These are phyloP conservation scores for Plagiodera versicolora DNA, from an alignment of 2,888 invertebrate species.

Conservation along the genomic window DNA sequence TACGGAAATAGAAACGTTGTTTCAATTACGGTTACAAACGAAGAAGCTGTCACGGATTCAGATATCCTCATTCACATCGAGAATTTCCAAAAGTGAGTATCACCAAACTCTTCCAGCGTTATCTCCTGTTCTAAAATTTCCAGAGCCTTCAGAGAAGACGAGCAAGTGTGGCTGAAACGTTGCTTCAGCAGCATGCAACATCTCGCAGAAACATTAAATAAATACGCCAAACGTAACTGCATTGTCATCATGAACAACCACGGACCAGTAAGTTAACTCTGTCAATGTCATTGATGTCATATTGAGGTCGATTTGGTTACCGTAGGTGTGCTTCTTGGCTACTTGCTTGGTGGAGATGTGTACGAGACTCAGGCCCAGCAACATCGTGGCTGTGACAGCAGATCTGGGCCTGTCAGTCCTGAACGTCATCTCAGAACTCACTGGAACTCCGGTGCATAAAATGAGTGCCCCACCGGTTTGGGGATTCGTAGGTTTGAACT, in stretches of 20 bases:
- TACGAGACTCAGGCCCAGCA: slow-evolving; percentile 53
- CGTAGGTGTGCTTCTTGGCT: slow-evolving; percentile 58
- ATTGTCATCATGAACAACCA: slow-evolving; percentile 59
- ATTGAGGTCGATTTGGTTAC: neutral
- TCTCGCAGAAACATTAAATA: slow-evolving; percentile 58
- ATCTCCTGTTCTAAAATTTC: neutral
- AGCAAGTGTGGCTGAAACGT: slow-evolving; percentile 41
- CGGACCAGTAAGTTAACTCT: slow-evolving; percentile 50
- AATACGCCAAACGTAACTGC: slow-evolving; percentile 55
- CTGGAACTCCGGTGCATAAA: slow-evolving; percentile 55
- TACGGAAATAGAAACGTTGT: slow-evolving; percentile 40
- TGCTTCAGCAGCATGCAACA: slow-evolving; percentile 50
- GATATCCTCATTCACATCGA: slow-evolving; percentile 61
- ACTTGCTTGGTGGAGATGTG: slow-evolving; percentile 55
- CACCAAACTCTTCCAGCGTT: no score
- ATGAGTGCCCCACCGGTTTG: slow-evolving; percentile 66
- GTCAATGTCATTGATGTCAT: no score
- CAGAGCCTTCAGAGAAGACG: slow-evolving; percentile 41
- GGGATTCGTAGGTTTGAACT: slow-evolving; percentile 64
- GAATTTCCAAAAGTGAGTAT: slow-evolving; percentile 42
- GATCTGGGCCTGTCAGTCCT: slow-evolving; percentile 58
- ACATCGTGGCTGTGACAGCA: slow-evolving; percentile 62
- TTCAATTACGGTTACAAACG: slow-evolving; percentile 52
- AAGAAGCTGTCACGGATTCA: slow-evolving; percentile 55
- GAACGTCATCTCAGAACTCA: slow-evolving; percentile 53